Conservation (phyloP, 2,113 vertebrate species). For the Xyrauchen texanus region DNA sequence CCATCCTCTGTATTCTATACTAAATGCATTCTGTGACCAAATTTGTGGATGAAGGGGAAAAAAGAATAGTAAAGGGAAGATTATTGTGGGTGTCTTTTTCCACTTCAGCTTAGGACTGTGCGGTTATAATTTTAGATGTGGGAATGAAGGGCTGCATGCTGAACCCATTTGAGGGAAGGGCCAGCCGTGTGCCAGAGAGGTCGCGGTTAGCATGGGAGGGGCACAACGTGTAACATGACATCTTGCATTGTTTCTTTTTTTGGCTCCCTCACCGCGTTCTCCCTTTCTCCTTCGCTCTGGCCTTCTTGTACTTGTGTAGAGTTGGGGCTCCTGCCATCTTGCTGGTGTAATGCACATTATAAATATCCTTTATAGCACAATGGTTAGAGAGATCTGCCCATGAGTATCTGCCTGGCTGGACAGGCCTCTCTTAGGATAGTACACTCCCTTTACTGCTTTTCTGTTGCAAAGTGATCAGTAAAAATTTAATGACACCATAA, state of each 20-base stretch:
- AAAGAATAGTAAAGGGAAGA: constrained; percentile 64
- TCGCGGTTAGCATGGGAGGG: constrained; percentile 77
- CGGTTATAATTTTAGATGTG: constrained; percentile 80
- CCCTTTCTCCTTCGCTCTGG: constrained; percentile 51
- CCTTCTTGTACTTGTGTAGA: constrained; percentile 20
- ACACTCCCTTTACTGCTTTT: constrained; percentile 90
- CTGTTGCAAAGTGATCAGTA: constrained; percentile 98
- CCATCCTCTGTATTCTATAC: constrained; percentile 66
- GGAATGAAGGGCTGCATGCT: constrained; percentile 74
- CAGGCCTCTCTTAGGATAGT: constrained; percentile 82
- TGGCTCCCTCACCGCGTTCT: background rate
- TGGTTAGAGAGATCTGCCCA: constrained; percentile 70
- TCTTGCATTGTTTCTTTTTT: constrained; percentile 67
- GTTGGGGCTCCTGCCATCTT: constrained; percentile 46
- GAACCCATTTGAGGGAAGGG: constrained; percentile 82
- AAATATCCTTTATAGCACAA: constrained; percentile 84
- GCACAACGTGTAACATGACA: constrained; percentile 71
- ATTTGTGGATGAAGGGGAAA: constrained; percentile 71
- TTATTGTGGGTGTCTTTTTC: constrained; percentile 79
- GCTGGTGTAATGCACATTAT: constrained; percentile 64
- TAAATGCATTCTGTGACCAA: constrained; percentile 76
- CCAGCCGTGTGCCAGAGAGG: constrained; percentile 72
- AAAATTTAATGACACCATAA: constrained; percentile 99
- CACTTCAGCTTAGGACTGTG: constrained; percentile 68
- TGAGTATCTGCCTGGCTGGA: constrained; percentile 77